Conservation (phyloP, 2,888 invertebrate species). For the Schrankia costaestrigalis region DNA sequence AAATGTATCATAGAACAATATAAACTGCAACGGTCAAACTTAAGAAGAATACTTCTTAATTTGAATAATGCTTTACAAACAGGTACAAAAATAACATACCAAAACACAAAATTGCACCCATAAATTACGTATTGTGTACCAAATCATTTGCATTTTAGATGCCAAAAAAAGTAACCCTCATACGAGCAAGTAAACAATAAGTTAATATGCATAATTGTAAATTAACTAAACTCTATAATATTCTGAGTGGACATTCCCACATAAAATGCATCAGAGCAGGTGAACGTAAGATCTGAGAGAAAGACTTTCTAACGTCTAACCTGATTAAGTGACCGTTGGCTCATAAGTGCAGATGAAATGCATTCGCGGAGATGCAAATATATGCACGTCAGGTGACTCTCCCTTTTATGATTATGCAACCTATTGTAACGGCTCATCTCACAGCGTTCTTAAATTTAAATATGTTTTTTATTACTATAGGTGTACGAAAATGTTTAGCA, state of each 20-base stretch:
- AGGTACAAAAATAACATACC: conserved; percentile 23
- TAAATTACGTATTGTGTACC: conserved; percentile 29
- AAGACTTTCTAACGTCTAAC: conserved; percentile 51
- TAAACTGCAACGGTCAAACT: conserved; percentile 22
- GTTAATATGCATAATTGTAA: conserved; percentile 64
- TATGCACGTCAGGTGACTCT: conserved; percentile 50
- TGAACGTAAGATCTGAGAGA: conserved; percentile 52
- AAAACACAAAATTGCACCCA: conserved; percentile 43
- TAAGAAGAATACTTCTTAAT: conserved; percentile 8
- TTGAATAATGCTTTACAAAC: conserved; percentile 12
- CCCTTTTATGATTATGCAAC: too few species aligned
- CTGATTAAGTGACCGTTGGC: conserved; percentile 52
- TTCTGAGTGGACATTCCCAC: conserved; percentile 55
- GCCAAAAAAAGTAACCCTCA: conserved; percentile 31
- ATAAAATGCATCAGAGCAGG: conserved; percentile 40
- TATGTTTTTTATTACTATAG: too few species aligned
- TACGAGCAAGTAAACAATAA: conserved; percentile 27
- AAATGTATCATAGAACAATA: conserved; percentile 6
- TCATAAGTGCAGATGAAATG: conserved; percentile 31
- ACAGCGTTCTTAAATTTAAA: too few species aligned
- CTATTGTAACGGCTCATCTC: too few species aligned
- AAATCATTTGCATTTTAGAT: conserved; percentile 31
- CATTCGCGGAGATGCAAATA: conserved; percentile 57
- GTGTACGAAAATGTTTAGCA: too few species aligned
- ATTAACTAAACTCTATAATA: conserved; percentile 56